Conservation (phyloP, 2,888 invertebrate genomes). For the Balanococcus diminutus region DNA sequence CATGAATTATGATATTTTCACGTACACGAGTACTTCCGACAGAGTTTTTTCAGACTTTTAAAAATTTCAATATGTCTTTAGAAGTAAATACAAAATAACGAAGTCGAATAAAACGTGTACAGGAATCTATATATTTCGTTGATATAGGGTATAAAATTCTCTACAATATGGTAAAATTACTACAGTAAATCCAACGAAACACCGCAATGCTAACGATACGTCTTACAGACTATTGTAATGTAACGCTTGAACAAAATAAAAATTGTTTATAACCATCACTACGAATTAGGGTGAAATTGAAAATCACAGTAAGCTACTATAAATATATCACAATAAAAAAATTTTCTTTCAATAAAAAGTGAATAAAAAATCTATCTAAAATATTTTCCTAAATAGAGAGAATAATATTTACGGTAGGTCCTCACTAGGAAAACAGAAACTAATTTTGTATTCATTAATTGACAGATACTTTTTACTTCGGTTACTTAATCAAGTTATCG, state of each 20-base stretch:
- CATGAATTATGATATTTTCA: not conserved
- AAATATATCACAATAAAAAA: slow-evolving; percentile 32
- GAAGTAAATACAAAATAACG: not conserved
- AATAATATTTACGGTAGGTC: not conserved
- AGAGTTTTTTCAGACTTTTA: not conserved
- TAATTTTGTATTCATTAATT: not conserved
- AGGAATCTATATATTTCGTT: not conserved
- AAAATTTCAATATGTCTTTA: not conserved
- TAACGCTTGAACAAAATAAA: slow-evolving; percentile 19
- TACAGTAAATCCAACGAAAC: not conserved
- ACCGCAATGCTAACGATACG: not conserved
- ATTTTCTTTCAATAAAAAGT: not conserved
- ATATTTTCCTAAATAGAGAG: not conserved
- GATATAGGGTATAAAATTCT: not conserved
- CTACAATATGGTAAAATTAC: not conserved
- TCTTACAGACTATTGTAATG: not conserved
- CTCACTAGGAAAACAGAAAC: not conserved
- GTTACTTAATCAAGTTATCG: not conserved
- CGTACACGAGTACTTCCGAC: not conserved
- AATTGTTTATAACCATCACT: slow-evolving; percentile 38
- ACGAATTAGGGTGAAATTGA: slow-evolving; percentile 13
- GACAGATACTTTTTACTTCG: not conserved
- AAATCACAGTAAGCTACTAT: slow-evolving; percentile 53
- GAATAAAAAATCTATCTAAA: not conserved
- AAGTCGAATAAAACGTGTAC: not conserved